Percentiles rank a stretch among this genome's conserved stretches.
Evolutionary conservation across 1,140 invertebrate genomes (phyloP).

Genomic region (Coelopa frigida): DNA sequence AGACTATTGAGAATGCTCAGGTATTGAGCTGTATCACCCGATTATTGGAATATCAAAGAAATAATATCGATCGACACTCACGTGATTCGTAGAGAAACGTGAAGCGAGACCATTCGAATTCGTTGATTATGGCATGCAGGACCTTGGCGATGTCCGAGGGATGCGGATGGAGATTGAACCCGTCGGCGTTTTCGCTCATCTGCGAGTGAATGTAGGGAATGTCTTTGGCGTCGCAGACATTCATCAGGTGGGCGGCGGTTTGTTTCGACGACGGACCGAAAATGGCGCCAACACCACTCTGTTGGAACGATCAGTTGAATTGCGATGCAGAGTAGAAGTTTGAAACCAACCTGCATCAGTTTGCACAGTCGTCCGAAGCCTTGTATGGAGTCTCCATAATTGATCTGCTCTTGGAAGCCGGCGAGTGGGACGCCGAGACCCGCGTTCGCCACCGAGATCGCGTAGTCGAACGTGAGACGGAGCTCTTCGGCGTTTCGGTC

Average conservation of each 20-base stretch:
- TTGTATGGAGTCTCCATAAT: conserved; percentile 41
- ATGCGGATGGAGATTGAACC: conserved; percentile 79
- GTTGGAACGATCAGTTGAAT: conserved; percentile 13
- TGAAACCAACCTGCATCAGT: conserved; percentile 36
- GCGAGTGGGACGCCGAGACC: conserved; percentile 29
- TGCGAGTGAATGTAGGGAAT: conserved; percentile 76
- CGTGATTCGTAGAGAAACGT: conserved; percentile 76
- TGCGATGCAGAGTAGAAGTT: conserved; percentile 1
- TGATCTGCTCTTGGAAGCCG: conserved; percentile 22
- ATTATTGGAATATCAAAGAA: not conserved
- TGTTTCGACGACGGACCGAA: conserved; percentile 69
- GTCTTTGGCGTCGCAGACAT: conserved; percentile 78
- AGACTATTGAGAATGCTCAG: conserved; percentile 71
- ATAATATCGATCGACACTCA: conserved; percentile 3
- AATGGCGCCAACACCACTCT: conserved; percentile 64
- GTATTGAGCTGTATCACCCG: conserved; percentile 36
- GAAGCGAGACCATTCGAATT: conserved; percentile 75
- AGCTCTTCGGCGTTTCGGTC: conserved; percentile 28
- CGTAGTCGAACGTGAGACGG: conserved; percentile 32
- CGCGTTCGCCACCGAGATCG: conserved; percentile 31
- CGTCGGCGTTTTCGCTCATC: conserved; percentile 52
- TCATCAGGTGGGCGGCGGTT: conserved; percentile 69
- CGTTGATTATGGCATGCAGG: conserved; percentile 64
- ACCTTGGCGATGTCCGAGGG: conserved; percentile 62
- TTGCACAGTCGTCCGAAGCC: conserved; percentile 41